phyloP scores from a whole-genome alignment of 2,888 invertebrate species.

The Digitonthophagus gazella region DNA sequence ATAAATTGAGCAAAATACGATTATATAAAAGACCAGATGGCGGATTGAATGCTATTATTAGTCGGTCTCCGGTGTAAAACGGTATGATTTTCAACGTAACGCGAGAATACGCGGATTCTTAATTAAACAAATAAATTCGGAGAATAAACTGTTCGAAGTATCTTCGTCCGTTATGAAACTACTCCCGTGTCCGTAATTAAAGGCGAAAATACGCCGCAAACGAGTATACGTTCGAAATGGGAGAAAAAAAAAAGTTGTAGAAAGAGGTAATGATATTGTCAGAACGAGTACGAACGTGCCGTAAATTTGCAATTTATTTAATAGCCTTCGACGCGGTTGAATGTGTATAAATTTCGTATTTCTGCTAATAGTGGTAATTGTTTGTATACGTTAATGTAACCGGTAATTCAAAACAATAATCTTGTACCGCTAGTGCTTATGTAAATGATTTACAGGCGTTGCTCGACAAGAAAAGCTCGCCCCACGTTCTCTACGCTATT shows the following conservation, averaged over 20 bases:
- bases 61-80: background rate
- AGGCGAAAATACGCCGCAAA: background rate
- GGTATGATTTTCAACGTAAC: background rate
- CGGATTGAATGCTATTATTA: background rate
- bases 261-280: background rate
- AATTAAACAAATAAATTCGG: background rate
- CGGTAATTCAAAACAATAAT: conserved; percentile 22
- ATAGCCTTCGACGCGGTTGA: conserved; percentile 1
- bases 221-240: background rate
- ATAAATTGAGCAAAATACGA: background rate
- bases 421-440: conserved; percentile 6
- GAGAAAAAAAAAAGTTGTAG: background rate
- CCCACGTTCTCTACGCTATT: conserved; percentile 16
- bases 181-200: background rate
- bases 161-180: background rate
- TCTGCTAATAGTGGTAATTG: conserved; percentile 16
- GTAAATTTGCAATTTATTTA: conserved; percentile 13
- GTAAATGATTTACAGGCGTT: conserved; percentile 18
- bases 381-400: conserved; percentile 14
- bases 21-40: background rate
- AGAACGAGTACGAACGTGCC: background rate
- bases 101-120: background rate
- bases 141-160: background rate
- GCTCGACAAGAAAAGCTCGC: conserved; percentile 9
- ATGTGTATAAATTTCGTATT: conserved; percentile 16